Percentiles rank a stretch among this genome's conserved stretches.
Evolutionary conservation across 1,140 invertebrate genomes (phyloP).

Genomic region (Anoplophora glabripennis): DNA sequence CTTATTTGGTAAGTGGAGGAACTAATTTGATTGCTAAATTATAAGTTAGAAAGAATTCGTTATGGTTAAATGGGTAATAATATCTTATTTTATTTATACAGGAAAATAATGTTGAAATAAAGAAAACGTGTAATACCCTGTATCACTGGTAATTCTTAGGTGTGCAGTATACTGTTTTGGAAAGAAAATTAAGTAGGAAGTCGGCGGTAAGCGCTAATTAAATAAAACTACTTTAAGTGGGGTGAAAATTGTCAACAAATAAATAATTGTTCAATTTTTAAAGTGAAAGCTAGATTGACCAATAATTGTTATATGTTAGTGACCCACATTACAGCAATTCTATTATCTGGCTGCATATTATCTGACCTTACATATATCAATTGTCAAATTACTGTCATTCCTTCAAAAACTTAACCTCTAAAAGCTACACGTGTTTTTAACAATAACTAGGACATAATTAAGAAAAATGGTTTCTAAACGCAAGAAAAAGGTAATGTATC

Average conservation of each 20-base stretch:
- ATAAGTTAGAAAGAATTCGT: constrained; percentile 7
- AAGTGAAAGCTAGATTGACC: too few relatives aligned
- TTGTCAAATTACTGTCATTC: neutral
- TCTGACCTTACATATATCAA: neutral
- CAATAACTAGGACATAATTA: neutral
- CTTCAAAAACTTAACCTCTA: neutral
- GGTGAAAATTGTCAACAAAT: too few relatives aligned
- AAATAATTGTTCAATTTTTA: too few relatives aligned
- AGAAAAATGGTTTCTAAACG: constrained; percentile 60
- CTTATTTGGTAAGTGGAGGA: constrained; percentile 1
- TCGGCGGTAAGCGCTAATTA: too few relatives aligned
- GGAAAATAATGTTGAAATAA: constrained; percentile 7
- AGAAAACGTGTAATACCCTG: neutral
- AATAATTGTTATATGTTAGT: too few relatives aligned
- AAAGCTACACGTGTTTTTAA: constrained; percentile 1
- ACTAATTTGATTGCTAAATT: constrained; percentile 8
- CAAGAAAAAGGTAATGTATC: constrained; percentile 60
- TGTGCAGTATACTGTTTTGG: too few relatives aligned
- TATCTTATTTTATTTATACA: constrained; percentile 8
- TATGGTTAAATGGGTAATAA: constrained; percentile 12
- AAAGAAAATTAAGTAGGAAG: too few relatives aligned
- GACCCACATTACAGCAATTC: too few relatives aligned
- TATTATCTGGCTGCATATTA: neutral
- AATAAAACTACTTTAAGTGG: too few relatives aligned
- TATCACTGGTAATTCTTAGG: too few relatives aligned